Evolutionary conservation across 2,113 vertebrate species (phyloP).

Genomic region (Upupa epops): DNA sequence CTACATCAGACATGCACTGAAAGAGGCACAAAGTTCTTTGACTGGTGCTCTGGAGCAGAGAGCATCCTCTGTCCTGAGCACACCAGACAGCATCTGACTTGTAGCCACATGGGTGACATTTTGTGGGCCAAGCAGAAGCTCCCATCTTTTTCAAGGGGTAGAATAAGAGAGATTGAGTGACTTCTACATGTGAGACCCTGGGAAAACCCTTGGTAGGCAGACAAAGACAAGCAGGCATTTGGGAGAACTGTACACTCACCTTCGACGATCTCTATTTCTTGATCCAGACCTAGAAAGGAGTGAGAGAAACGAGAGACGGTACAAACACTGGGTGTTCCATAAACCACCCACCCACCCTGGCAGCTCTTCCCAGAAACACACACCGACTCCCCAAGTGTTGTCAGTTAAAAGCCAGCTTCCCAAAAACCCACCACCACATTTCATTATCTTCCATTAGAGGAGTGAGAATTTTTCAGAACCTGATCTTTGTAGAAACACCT

Average conservation of each 20-base stretch:
- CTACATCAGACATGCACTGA: background rate
- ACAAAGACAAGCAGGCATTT: background rate
- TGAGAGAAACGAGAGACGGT: background rate
- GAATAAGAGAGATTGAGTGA: background rate
- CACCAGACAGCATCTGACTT: background rate
- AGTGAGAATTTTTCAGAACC: background rate
- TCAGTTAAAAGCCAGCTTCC: background rate
- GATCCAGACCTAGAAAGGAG: slow-evolving; percentile 86
- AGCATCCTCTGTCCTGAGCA: background rate
- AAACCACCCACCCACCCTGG: background rate
- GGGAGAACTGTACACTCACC: slow-evolving; percentile 54
- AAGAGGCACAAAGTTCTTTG: background rate
- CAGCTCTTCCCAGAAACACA: background rate
- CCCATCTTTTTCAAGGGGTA: background rate
- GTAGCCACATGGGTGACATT: accelerated
- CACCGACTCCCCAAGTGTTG: background rate
- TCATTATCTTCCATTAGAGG: background rate
- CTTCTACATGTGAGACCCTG: background rate
- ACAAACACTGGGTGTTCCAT: background rate
- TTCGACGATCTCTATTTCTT: slow-evolving; percentile 87
- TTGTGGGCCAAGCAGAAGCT: background rate
- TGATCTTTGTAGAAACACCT: background rate
- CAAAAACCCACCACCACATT: background rate
- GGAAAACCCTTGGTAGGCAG: background rate
- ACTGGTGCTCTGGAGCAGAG: background rate